Percentiles rank a stretch among this genome's conserved stretches.
phyloP scores from a whole-genome alignment of 2,797 vertebrate species.

The Paramormyrops hopkinsi region DNA sequence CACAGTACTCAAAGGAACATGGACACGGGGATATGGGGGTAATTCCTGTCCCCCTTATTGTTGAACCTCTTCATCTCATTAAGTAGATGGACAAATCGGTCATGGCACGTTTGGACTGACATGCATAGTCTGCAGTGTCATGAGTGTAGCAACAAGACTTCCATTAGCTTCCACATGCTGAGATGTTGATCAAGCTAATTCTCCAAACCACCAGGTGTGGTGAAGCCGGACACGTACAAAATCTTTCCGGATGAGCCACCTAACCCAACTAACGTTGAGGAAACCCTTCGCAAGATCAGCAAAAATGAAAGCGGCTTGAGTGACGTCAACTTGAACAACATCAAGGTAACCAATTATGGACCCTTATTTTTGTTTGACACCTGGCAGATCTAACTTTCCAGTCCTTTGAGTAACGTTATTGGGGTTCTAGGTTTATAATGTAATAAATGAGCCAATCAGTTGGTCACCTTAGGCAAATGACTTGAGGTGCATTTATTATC shows the following conservation, averaged over 20 bases:
- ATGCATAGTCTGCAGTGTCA: neutral
- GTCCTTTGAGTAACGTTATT: neutral
- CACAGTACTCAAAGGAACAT: neutral
- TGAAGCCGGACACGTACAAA: conserved; percentile 84
- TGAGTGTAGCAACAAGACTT: neutral
- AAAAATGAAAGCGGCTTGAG: conserved; percentile 73
- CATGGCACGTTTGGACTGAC: neutral
- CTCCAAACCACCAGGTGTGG: conserved; percentile 68
- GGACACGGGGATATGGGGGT: neutral
- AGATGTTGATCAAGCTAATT: neutral
- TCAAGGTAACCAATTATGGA: conserved; percentile 64
- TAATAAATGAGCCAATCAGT: neutral
- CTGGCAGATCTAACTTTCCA: neutral
- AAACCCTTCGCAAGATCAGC: conserved; percentile 74
- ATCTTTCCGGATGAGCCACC: conserved; percentile 86
- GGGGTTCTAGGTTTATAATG: neutral
- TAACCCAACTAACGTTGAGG: conserved; percentile 84
- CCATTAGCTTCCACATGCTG: neutral
- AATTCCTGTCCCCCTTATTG: neutral
- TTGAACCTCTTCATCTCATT: neutral
- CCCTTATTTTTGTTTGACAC: neutral
- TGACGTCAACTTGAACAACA: conserved; percentile 95
- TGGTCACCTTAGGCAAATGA: neutral
- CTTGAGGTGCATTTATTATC: neutral
- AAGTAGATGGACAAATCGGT: neutral